phyloP scores from a whole-genome alignment of 2,113 vertebrate genomes.

The Athene cunicularia region DNA sequence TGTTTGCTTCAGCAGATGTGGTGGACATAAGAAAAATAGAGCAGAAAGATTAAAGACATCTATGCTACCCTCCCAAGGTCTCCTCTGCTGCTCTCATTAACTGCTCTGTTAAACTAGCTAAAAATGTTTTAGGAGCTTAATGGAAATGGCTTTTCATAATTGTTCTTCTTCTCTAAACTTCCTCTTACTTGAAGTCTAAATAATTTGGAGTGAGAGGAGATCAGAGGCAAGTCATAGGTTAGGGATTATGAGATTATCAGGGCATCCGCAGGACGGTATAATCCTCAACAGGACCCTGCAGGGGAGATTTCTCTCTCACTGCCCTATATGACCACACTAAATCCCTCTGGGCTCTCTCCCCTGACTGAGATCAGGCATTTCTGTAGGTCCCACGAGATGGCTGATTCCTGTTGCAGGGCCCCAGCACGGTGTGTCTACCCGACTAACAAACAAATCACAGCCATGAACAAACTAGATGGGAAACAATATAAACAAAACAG shows the following conservation, averaged over 20 bases:
- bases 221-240: slow-evolving; percentile 42
- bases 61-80: neutral
- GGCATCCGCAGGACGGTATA: neutral
- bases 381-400: neutral
- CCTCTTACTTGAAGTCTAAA: slow-evolving; percentile 23
- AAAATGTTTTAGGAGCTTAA: slow-evolving; percentile 22
- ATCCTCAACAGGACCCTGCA: neutral
- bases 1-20: slow-evolving; percentile 20
- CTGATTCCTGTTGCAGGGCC: neutral
- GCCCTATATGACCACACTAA: neutral
- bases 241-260: slow-evolving; percentile 34
- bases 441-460: neutral
- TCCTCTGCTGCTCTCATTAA: slow-evolving; percentile 8
- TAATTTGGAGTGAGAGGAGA: slow-evolving; percentile 45
- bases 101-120: neutral
- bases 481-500: neutral
- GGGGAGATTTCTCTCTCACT: neutral
- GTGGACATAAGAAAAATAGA: slow-evolving; percentile 9
- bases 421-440: accelerated
- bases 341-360: neutral
- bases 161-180: slow-evolving; percentile 33
- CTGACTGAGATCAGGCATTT: neutral
- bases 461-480: neutral
- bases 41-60: neutral
- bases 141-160: slow-evolving; percentile 8